Evolutionary conservation across 1,140 invertebrate species (phyloP), one percentile per base, ranked within the genome.

Genomic region (Euura lappo): DNA sequence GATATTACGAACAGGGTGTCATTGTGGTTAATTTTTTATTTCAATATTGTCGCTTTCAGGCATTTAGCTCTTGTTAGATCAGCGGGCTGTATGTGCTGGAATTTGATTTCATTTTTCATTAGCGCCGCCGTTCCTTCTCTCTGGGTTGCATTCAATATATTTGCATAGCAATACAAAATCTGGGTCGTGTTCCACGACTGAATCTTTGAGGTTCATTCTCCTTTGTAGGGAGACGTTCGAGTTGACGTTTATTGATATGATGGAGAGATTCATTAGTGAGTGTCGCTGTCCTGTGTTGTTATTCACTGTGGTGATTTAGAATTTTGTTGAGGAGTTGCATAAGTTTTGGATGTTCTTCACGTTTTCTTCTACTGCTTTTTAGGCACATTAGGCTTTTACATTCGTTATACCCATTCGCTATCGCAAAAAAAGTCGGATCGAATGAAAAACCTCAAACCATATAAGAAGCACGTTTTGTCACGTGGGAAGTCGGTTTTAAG

Each of bases 241-340:
- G 6, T 75, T 71, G 3, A 75, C 71, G 44, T 75, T 75, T 44
- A 75, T 75, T 7, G 70, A 66, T 8, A 13, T 11, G 42, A 75
- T 51, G 60, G 43, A 69, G 46, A 68, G 45, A 13, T 11, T 28
- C 28, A 8, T 71, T n/a, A n/a, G n/a, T n/a, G n/a, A n/a, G n/a
- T n/a, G n/a, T n/a, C n/a, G n/a, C n/a, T n/a, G n/a, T n/a, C n/a
- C n/a, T n/a, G n/a, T n/a, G n/a, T n/a, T n/a, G n/a, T n/a, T n/a
- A n/a, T n/a, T n/a, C n/a, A n/a, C n/a, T n/a, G n/a, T n/a, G n/a
- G n/a, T n/a, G n/a, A n/a, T n/a, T n/a, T n/a, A n/a, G n/a, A n/a
- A n/a, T n/a, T n/a, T n/a, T n/a, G n/a, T n/a, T n/a, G n/a, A n/a
- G n/a, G n/a, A n/a, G n/a, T n/a, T n/a, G n/a, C n/a, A n/a, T n/a